These are phyloP conservation scores for Synanthedon formicaeformis DNA, from an alignment of 2,888 invertebrate genomes.

Conservation along the genomic window DNA sequence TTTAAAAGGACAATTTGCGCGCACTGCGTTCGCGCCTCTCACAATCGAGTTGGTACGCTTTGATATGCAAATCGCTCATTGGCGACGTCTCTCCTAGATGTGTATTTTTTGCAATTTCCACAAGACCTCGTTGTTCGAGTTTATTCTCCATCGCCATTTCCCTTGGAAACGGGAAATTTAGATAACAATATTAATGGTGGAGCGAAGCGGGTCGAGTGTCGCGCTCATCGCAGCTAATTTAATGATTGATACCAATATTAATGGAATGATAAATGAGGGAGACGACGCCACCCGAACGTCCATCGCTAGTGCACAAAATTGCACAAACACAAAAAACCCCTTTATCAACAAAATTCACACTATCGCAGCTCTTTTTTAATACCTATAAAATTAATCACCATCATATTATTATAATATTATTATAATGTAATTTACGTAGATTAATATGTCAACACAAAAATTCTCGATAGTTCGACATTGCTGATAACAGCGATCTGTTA, in stretches of 20 bases:
- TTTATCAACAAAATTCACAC: too few relatives aligned
- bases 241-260: neutral
- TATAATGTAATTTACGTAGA: too few relatives aligned
- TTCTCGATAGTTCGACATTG: too few relatives aligned
- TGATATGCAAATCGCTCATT: conserved; percentile 4
- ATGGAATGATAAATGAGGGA: neutral
- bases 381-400: too few relatives aligned
- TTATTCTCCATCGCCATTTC: conserved; percentile 4
- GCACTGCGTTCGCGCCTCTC: neutral
- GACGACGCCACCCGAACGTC: neutral
- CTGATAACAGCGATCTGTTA: too few relatives aligned
- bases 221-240: neutral
- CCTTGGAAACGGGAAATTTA: conserved; percentile 2
- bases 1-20: too few relatives aligned
- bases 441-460: too few relatives aligned
- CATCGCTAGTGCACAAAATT: neutral
- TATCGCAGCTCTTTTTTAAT: too few relatives aligned
- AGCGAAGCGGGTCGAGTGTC: neutral
- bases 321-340: too few relatives aligned
- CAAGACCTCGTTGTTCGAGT: conserved; percentile 1
- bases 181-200: conserved; percentile 6
- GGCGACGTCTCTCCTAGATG: conserved; percentile 1
- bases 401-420: too few relatives aligned
- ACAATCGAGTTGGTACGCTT: neutral
- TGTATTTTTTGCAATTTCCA: conserved; percentile 1